A percentile compares a stretch with the other conserved stretches of the same genome.
Evolutionary conservation across 2,888 invertebrate genomes (phyloP).

Genomic region (Campoletis raptor): DNA sequence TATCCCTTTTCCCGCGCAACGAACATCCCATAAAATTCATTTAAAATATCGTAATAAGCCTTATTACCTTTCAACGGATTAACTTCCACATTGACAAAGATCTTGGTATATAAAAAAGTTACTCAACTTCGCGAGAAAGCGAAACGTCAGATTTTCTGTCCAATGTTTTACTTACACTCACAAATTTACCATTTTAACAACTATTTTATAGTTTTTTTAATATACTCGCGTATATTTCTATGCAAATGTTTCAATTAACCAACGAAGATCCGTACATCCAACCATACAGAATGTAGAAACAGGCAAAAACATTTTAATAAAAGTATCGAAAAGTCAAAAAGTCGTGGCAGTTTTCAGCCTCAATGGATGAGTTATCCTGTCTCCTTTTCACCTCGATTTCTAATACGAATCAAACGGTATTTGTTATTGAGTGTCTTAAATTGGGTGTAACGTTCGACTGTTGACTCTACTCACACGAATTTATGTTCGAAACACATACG

Average conservation of each 20-base stretch:
- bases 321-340: slow-evolving; percentile 55
- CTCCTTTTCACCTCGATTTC: slow-evolving; percentile 73
- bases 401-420: slow-evolving; percentile 79
- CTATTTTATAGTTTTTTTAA: neutral
- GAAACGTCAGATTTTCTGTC: neutral
- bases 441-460: slow-evolving; percentile 84
- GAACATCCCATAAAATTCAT: slow-evolving; percentile 24
- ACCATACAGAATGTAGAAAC: neutral
- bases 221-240: too few species aligned
- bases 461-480: slow-evolving; percentile 78
- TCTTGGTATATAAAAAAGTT: neutral
- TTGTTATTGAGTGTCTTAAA: slow-evolving; percentile 82
- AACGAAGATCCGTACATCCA: neutral
- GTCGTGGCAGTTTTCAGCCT: slow-evolving; percentile 2
- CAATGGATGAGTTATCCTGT: slow-evolving; percentile 15
- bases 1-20: neutral
- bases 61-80: neutral
- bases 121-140: neutral
- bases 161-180: neutral
- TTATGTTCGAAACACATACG: slow-evolving; percentile 35
- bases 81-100: slow-evolving; percentile 10
- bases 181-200: neutral
- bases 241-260: neutral
- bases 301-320: slow-evolving; percentile 49
- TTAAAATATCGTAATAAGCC: slow-evolving; percentile 21